Evolutionary conservation across 2,888 invertebrate species (phyloP).

Genomic region (Parnassius apollo): DNA sequence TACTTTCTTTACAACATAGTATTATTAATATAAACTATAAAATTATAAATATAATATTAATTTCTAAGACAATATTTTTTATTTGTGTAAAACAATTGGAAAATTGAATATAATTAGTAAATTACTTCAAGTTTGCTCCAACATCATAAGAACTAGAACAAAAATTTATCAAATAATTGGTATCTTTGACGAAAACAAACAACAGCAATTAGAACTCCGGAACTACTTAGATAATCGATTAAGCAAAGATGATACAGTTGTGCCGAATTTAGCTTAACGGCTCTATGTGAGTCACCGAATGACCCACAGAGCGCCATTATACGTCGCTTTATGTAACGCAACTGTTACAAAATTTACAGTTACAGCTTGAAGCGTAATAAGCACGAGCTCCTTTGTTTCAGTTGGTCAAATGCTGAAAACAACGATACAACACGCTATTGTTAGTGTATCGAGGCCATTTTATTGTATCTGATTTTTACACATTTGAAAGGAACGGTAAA

Average conservation of each 20-base stretch:
- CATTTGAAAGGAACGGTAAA: constrained; percentile 4
- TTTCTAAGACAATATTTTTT: too few relatives aligned
- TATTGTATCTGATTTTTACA: constrained; percentile 42
- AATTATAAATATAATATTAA: too few relatives aligned
- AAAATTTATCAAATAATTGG: too few relatives aligned
- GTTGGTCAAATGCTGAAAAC: constrained; percentile 48
- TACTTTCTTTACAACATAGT: too few relatives aligned
- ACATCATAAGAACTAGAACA: too few relatives aligned
- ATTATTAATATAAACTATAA: too few relatives aligned
- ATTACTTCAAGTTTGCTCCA: too few relatives aligned
- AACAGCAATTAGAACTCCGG: constrained; percentile 4
- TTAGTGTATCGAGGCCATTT: constrained; percentile 51
- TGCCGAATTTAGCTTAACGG: constrained; percentile 50
- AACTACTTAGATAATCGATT: constrained; percentile 23
- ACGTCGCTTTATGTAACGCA: constrained; percentile 62
- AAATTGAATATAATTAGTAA: too few relatives aligned
- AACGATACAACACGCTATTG: constrained; percentile 45
- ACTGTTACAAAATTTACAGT: constrained; percentile 68
- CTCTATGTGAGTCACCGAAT: constrained; percentile 49
- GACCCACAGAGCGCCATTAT: constrained; percentile 42
- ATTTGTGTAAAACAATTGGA: too few relatives aligned
- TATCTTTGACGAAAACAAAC: too few relatives aligned
- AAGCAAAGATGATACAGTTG: constrained; percentile 28
- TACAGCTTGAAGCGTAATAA: constrained; percentile 52
- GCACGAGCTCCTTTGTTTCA: constrained; percentile 44